phyloP scores from a whole-genome alignment of 2,888 invertebrate genomes.

The Drosophila prolongata region DNA sequence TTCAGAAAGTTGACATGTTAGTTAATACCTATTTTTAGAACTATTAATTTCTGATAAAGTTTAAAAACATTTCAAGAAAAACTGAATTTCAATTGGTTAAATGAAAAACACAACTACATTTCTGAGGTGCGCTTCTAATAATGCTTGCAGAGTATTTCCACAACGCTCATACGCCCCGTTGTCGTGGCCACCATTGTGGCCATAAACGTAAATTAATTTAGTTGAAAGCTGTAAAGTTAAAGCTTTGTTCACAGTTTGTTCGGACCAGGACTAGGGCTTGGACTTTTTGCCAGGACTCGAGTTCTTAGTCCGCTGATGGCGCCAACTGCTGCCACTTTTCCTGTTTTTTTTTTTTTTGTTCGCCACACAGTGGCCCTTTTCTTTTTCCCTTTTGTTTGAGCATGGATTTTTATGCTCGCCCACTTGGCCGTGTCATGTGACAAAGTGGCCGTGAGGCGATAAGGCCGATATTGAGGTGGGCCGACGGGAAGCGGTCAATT shows the following conservation, averaged over 20 bases:
- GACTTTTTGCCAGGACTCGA: constrained; percentile 3
- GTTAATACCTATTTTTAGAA: too few species aligned
- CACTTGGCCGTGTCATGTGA: constrained; percentile 71
- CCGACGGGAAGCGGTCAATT: constrained; percentile 61
- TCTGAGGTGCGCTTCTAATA: neutral
- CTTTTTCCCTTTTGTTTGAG: constrained; percentile 32
- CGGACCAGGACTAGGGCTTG: constrained; percentile 17
- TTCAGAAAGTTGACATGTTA: too few species aligned
- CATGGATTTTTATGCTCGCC: constrained; percentile 56
- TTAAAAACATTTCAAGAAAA: neutral
- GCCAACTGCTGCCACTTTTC: constrained; percentile 44
- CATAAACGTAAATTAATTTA: constrained; percentile 83
- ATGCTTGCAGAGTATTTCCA: constrained; percentile 10
- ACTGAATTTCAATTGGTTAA: neutral
- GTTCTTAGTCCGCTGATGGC: constrained; percentile 28
- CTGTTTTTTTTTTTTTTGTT: constrained; percentile 16
- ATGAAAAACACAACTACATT: neutral
- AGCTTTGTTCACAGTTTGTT: constrained; percentile 76
- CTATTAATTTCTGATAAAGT: neutral
- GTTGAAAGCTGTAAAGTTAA: constrained; percentile 83
- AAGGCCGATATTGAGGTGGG: constrained; percentile 47
- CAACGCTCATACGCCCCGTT: constrained; percentile 12
- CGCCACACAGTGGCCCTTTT: neutral
- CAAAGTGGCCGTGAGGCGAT: constrained; percentile 73
- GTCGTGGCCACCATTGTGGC: constrained; percentile 40